Conservation (phyloP, 2,888 invertebrate species). For the Cephus pygmeus region DNA sequence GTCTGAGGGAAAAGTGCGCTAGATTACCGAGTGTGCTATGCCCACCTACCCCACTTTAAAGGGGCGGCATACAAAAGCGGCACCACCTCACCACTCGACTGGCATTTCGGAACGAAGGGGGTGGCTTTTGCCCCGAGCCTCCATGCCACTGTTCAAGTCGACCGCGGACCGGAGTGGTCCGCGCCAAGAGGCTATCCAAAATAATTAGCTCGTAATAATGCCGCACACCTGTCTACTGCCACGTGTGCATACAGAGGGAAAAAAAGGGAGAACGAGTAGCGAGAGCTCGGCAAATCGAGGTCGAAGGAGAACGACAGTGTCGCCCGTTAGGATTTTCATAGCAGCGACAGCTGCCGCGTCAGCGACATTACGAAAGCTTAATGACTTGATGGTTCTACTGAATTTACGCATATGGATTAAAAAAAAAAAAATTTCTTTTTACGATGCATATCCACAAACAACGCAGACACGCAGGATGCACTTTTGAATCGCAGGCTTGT, state of each 20-base stretch:
- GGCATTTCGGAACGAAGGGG: background rate
- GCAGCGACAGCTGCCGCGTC: background rate
- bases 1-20: background rate
- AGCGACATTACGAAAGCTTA: background rate
- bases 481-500: background rate
- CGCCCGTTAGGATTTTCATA: background rate
- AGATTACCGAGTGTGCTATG: background rate
- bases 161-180: conserved; percentile 15
- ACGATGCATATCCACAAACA: background rate
- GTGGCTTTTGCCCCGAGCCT: background rate
- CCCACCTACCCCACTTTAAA: background rate
- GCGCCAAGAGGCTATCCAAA: conserved; percentile 25
- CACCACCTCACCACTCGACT: conserved; percentile 7
- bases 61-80: conserved; percentile 14
- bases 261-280: background rate
- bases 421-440: background rate
- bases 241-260: background rate
- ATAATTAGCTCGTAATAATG: conserved; percentile 34
- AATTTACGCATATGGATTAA: background rate
- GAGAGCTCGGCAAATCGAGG: background rate
- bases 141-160: background rate
- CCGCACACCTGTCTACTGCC: background rate
- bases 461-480: background rate
- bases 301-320: background rate
- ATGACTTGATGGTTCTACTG: background rate